phyloP scores from a whole-genome alignment of 2,888 invertebrate genomes.

The Phytoseiulus persimilis region DNA sequence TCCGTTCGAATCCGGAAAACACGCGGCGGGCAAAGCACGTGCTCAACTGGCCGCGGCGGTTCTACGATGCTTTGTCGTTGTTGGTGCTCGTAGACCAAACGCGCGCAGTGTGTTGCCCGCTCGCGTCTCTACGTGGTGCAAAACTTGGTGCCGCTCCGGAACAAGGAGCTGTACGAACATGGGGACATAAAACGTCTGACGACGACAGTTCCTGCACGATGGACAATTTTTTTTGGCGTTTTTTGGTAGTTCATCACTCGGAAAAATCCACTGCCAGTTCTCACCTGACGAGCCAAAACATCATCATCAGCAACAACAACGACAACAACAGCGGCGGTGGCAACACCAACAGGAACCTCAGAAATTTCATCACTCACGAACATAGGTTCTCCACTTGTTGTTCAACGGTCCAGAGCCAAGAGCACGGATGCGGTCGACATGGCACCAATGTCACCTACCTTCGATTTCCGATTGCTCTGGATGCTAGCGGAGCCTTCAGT shows the following conservation, averaged over 20 bases:
- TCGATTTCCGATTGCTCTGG: slow-evolving; percentile 20
- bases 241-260: not conserved
- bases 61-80: not conserved
- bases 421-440: slow-evolving; percentile 19
- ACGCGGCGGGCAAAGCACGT: slow-evolving; percentile 32
- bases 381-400: not conserved
- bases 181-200: not conserved
- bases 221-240: not conserved
- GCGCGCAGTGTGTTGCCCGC: not conserved
- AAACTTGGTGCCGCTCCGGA: not conserved
- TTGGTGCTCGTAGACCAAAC: not conserved
- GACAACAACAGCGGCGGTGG: not conserved
- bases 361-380: not conserved
- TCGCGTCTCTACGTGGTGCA: not conserved
- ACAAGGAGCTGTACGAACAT: not conserved
- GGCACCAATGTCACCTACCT: slow-evolving; percentile 9
- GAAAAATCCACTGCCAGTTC: not conserved
- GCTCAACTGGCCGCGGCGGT: not conserved
- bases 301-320: slow-evolving; percentile 23
- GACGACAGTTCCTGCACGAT: not conserved
- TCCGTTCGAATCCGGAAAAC: slow-evolving; percentile 20
- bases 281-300: not conserved
- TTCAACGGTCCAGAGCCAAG: slow-evolving; percentile 6
- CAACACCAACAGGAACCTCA: not conserved
- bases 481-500: not conserved